Base-by-base conservation (phyloP, 2,797 vertebrate genomes). In the Danio albolineatus region DNA sequence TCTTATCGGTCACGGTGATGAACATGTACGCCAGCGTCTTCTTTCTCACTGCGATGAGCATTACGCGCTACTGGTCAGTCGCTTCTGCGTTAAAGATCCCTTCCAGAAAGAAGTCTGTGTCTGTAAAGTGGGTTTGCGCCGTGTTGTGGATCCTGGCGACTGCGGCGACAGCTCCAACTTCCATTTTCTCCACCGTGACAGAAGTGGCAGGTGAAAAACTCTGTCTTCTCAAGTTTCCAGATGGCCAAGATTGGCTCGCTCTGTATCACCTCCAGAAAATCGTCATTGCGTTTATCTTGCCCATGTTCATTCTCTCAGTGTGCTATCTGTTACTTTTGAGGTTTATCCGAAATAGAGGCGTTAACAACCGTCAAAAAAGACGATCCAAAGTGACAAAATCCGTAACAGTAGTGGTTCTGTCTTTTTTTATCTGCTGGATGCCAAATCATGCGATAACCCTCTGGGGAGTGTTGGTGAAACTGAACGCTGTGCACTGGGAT, bases 1-100 rank as follows among this genome's bases (percentile, higher is more conserved):
- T 95, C 80, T 90, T 94, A 5, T 94, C 94, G 0, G 89, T 95
- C 71, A 95, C 94, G 0, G 94, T 95, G 69, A 93, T 95, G 93
- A 95, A 95, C 92, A 95, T 95, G 94, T 95, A 95, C 86, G 94
- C 94, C 59, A 95, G 94, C 67, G 94, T 95, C 41, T 95, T 95
- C 10, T 95, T 95, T 59, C 92, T 95, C 84, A 95, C 94, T 0
- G 93, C 94, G 13, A 95, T 95, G 94, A 95, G 94, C 53, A 92
- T 95, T 17, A 94, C 92, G 21, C 91, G 94, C 10, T 95, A 95
- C 89, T 83, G 91, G 87, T 92, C 91, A 0, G 92, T 95, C 1
- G 90, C 94, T 0, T 91, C 92, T 0, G 90, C 92, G 2, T 82
- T 93, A 5, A 92, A 90, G 86, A 89, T 89, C 6, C 86, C 82